Evolutionary conservation across 2,888 invertebrate species (phyloP).

Genomic region (Campoplex nolae): DNA sequence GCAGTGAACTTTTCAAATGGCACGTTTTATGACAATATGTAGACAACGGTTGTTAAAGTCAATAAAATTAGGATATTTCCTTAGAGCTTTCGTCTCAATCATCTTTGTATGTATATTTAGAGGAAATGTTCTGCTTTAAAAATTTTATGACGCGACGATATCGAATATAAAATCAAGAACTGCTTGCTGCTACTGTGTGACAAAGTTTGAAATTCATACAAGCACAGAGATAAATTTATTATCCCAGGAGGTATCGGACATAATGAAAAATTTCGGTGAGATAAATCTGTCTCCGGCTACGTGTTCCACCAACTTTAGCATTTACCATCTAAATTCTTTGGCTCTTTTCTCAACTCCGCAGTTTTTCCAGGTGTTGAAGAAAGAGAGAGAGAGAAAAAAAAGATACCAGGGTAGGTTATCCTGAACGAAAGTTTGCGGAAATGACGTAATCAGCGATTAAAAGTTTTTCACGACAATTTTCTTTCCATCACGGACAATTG

Average conservation of each 20-base stretch:
- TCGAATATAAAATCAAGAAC: not conserved
- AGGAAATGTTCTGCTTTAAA: not conserved
- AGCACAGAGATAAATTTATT: not conserved
- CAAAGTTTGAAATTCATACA: not conserved
- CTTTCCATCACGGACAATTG: slow-evolving; percentile 74
- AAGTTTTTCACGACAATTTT: slow-evolving; percentile 74
- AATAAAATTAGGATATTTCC: no score
- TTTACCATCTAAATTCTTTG: not conserved
- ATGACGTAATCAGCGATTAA: slow-evolving; percentile 78
- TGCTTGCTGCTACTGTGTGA: not conserved
- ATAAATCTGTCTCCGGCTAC: slow-evolving; percentile 24
- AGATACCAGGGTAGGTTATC: not conserved
- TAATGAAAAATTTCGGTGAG: slow-evolving; percentile 1
- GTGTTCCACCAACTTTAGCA: slow-evolving; percentile 18
- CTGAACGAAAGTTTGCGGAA: slow-evolving; percentile 20
- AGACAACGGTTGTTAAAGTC: not conserved
- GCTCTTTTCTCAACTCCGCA: slow-evolving; percentile 1
- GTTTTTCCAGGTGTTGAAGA: not conserved
- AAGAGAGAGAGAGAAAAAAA: not conserved
- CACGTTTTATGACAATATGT: not conserved
- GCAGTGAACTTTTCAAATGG: not conserved
- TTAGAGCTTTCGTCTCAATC: no score
- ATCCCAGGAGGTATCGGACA: not conserved
- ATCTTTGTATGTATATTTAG: no score
- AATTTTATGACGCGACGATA: not conserved